These are phyloP conservation scores for Pseudococcus viburni DNA, from an alignment of 2,888 invertebrate species.

Conservation along the genomic window DNA sequence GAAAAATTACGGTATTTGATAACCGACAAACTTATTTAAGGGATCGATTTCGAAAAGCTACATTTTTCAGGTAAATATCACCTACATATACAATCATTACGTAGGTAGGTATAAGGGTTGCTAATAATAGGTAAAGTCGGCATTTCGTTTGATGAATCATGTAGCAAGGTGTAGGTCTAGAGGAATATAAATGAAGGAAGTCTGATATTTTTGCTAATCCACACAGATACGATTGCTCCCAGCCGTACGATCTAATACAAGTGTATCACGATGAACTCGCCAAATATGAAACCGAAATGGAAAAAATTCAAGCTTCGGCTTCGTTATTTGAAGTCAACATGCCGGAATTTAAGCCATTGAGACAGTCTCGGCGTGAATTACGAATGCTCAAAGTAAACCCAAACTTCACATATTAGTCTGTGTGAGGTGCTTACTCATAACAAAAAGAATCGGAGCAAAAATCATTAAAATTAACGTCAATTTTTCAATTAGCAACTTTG, in stretches of 20 bases:
- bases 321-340: conserved; percentile 94
- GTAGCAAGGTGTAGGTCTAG: no score
- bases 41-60: conserved; percentile 82
- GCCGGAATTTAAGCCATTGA: conserved; percentile 93
- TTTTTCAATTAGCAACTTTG: conserved; percentile 83
- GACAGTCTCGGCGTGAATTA: conserved; percentile 92
- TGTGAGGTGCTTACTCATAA: neutral
- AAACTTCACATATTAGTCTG: neutral
- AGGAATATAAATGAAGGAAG: no score
- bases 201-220: neutral
- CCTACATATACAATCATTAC: no score
- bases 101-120: no score
- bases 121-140: neutral
- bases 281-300: conserved; percentile 89
- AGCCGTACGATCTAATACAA: conserved; percentile 84
- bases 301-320: conserved; percentile 88
- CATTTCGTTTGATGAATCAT: no score
- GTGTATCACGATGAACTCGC: conserved; percentile 84
- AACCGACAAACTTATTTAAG: conserved; percentile 85
- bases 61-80: conserved; percentile 70
- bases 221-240: conserved; percentile 79
- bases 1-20: conserved; percentile 89
- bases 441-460: neutral
- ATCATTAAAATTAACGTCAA: neutral
- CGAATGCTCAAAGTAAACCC: conserved; percentile 83